Evolutionary conservation across 2,797 vertebrate species (phyloP).

Genomic region (Botia kubotai): DNA sequence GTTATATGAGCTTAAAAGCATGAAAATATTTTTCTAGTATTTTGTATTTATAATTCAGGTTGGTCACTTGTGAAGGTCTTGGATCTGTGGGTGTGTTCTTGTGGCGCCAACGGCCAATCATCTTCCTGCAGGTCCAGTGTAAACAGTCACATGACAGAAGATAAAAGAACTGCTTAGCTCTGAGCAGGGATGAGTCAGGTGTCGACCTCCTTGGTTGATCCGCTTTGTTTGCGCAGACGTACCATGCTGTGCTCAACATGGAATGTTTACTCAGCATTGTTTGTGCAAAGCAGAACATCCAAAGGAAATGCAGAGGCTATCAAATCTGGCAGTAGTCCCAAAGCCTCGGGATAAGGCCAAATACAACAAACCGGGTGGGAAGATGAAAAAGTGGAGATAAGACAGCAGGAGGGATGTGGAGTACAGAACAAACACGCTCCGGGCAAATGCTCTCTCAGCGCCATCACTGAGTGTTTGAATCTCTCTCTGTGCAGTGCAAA

Average conservation of each 20-base stretch:
- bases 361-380: slow-evolving; percentile 32
- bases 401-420: slow-evolving; percentile 43
- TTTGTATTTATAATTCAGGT: background rate
- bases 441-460: slow-evolving; percentile 45
- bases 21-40: background rate
- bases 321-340: slow-evolving; percentile 30
- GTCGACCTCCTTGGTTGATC: background rate
- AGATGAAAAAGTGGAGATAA: slow-evolving; percentile 20
- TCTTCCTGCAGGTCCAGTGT: background rate
- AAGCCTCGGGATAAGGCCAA: slow-evolving; percentile 48
- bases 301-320: slow-evolving; percentile 16
- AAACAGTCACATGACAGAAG: background rate
- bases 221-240: background rate
- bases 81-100: background rate
- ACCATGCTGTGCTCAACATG: background rate
- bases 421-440: slow-evolving; percentile 60
- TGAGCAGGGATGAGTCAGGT: background rate
- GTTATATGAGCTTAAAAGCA: background rate
- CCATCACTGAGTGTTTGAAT: slow-evolving; percentile 43
- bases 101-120: background rate
- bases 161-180: too few relatives aligned
- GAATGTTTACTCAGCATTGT: slow-evolving; percentile 29
- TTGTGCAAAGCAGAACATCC: slow-evolving; percentile 30
- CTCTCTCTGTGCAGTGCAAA: slow-evolving; percentile 44
- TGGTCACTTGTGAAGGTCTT: background rate